phyloP scores from a whole-genome alignment of 2,797 vertebrate genomes.

The Darevskia mixta region DNA sequence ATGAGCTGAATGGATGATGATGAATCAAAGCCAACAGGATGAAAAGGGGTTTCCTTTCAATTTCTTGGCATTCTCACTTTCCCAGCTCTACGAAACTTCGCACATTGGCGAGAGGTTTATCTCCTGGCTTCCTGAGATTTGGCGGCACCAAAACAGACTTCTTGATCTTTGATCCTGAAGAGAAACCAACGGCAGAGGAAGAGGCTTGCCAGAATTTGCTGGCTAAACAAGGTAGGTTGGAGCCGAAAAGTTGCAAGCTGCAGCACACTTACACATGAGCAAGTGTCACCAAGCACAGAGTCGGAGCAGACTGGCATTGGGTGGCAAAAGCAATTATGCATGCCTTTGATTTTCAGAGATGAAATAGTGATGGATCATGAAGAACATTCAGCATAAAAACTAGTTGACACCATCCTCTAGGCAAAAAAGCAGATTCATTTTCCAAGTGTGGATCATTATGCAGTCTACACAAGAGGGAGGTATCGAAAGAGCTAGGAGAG shows the following conservation, averaged over 20 bases:
- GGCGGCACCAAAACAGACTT: conserved; percentile 94
- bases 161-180: conserved; percentile 86
- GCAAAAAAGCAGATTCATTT: no score
- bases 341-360: not conserved
- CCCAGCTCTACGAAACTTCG: conserved; percentile 86
- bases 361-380: not conserved
- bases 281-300: no score
- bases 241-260: not conserved
- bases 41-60: conserved; percentile 4
- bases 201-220: conserved; percentile 64
- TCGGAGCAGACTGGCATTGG: no score
- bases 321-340: no score
- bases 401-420: no score
- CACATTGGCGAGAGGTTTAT: conserved; percentile 83
- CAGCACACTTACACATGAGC: not conserved
- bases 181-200: conserved; percentile 71
- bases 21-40: not conserved
- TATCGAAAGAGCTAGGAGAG: no score
- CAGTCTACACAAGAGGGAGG: not conserved
- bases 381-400: not conserved
- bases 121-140: conserved; percentile 90
- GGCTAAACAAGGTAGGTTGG: conserved; percentile 68
- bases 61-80: conserved; percentile 16
- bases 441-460: not conserved
- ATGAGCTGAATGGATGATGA: not conserved